Conservation (phyloP, 2,888 invertebrate genomes). For the Thecophora atra region DNA sequence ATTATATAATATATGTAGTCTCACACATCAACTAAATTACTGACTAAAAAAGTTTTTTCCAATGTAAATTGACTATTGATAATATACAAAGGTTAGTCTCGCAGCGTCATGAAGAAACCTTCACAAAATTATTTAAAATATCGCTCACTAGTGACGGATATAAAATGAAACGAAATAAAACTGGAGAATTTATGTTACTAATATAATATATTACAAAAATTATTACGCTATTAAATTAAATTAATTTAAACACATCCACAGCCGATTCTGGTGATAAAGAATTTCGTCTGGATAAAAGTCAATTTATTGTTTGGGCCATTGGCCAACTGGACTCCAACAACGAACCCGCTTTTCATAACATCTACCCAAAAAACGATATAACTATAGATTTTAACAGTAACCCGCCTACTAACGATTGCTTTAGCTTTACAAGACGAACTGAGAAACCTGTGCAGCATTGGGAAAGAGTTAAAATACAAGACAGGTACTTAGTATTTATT, state of each 20-base stretch:
- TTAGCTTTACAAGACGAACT: conserved; percentile 73
- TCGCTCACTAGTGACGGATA: too few species aligned
- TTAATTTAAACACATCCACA: conserved; percentile 59
- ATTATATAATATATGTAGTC: too few species aligned
- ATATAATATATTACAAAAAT: too few species aligned
- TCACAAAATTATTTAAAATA: too few species aligned
- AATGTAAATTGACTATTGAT: too few species aligned
- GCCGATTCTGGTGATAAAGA: conserved; percentile 82
- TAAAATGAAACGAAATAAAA: too few species aligned
- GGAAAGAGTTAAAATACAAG: conserved; percentile 74
- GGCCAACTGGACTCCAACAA: conserved; percentile 80
- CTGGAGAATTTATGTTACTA: too few species aligned
- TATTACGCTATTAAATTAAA: too few species aligned
- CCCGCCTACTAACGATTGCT: conserved; percentile 76
- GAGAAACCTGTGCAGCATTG: conserved; percentile 67
- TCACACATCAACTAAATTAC: too few species aligned
- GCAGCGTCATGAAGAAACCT: too few species aligned
- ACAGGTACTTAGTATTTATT: conserved; percentile 66
- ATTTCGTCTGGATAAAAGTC: conserved; percentile 71
- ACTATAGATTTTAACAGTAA: conserved; percentile 74
- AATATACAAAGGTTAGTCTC: too few species aligned
- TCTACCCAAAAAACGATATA: conserved; percentile 78
- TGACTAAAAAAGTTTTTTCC: too few species aligned
- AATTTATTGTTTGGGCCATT: conserved; percentile 84
- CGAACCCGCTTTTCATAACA: conserved; percentile 85